Base-by-base conservation (phyloP, 2,888 invertebrate genomes). In the Rhagium mordax region DNA sequence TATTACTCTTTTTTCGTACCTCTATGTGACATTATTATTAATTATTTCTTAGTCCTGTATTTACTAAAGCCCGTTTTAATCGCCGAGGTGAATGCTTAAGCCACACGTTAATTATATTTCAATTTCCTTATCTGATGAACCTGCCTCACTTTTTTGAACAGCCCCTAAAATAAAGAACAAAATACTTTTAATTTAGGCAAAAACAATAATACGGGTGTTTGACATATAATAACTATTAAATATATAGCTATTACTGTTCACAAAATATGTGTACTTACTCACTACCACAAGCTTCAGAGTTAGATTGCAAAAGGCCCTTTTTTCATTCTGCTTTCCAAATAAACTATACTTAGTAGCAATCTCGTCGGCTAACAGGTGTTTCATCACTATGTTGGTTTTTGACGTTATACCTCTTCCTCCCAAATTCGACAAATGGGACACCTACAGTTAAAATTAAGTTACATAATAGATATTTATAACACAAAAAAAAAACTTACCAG, bases 111-210 rank as follows among this genome's bases (percentile, higher is more conserved):
- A 59, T 59, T 29, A 27, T 15, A 27, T 59, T 59, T 59, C 59
- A 15, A 59, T 59, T 13, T 59, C 59, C n/a, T 59, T 59, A 15
- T 47, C 47, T 15, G 47, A 47, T 47, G 47, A 47, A n/a, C 47
- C 47, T n/a, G n/a, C 8, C 13, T 47, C 47, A 15, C 47, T 47
- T 47, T 47, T 47, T 15, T 47, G 47, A 47, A 47, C 47, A 15
- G 15, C 47, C 8, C 8, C 47, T 47, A 47, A 47, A 8, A 47
- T 15, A 47, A 47, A 47, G 13, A 47, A 47, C 47, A 47, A 47
- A 47, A 47, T n/a, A 47, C 13, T 47, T n/a, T 47, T 47, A n/a
- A n/a, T n/a, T 47, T 47, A 47, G 27, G 27, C 6, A 27, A 27
- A 27, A 27, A 27, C 6, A 27, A 27, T 27, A 27, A 27, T 27